phyloP scores from a whole-genome alignment of 2,888 invertebrate species.

The Seira sanloemensis region DNA sequence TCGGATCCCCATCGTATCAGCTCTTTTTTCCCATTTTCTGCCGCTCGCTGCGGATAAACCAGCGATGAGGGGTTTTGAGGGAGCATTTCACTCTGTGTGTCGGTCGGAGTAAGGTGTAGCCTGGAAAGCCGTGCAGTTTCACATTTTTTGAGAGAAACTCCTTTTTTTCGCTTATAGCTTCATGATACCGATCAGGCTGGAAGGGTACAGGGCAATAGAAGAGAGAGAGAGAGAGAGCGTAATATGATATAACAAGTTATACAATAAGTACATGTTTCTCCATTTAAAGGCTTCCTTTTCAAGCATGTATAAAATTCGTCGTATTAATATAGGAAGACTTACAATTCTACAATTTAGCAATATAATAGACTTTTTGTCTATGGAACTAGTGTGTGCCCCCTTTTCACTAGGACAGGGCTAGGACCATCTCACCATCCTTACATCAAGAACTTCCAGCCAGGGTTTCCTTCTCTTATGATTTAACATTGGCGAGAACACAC shows the following conservation, averaged over 20 bases:
- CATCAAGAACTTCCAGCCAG: too few relatives aligned
- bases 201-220: background rate
- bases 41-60: constrained; percentile 58
- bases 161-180: background rate
- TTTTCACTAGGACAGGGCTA: constrained; percentile 5
- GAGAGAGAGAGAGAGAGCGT: background rate
- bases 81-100: constrained; percentile 27
- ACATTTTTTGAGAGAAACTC: background rate
- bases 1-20: too few relatives aligned
- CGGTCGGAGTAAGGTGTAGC: constrained; percentile 45
- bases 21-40: too few relatives aligned
- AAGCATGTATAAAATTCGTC: too few relatives aligned
- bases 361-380: background rate
- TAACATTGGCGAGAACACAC: too few relatives aligned
- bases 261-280: too few relatives aligned
- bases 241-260: constrained; percentile 6
- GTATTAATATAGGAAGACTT: too few relatives aligned
- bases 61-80: constrained; percentile 50
- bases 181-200: background rate
- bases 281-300: background rate
- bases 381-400: background rate
- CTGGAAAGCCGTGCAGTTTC: constrained; percentile 12
- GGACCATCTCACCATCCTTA: too few relatives aligned
- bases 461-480: too few relatives aligned
- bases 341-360: too few relatives aligned